These are phyloP conservation scores for Adrianichthys oophorus DNA, from an alignment of 2,797 vertebrate genomes.

Conservation along the genomic window DNA sequence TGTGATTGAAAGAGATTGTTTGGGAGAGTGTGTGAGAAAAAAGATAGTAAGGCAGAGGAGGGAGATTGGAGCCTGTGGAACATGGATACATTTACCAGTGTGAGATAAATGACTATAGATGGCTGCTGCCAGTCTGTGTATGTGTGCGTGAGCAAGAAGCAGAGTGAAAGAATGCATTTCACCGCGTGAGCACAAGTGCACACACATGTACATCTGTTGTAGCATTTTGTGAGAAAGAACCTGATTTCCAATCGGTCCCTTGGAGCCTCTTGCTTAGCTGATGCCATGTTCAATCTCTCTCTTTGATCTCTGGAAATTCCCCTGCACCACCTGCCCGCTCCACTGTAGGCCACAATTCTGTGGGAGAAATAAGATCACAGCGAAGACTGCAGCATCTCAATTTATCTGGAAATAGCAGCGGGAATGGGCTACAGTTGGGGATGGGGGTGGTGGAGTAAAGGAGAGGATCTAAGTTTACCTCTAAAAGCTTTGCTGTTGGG, in stretches of 20 bases:
- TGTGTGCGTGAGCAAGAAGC: background rate
- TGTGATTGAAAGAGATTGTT: conserved; percentile 76
- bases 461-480: conserved; percentile 38
- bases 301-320: conserved; percentile 64
- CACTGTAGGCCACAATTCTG: conserved; percentile 45
- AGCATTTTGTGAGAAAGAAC: conserved; percentile 42
- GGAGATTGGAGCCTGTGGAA: conserved; percentile 61
- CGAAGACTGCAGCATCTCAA: conserved; percentile 60
- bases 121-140: conserved; percentile 41
- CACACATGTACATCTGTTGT: conserved; percentile 28
- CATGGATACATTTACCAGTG: conserved; percentile 67
- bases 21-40: conserved; percentile 60
- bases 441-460: background rate
- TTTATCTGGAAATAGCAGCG: conserved; percentile 54
- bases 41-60: conserved; percentile 60
- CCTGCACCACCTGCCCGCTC: conserved; percentile 30
- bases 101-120: conserved; percentile 77
- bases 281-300: conserved; percentile 76
- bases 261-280: conserved; percentile 67
- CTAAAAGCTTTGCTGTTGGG: conserved; percentile 61
- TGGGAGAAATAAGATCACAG: conserved; percentile 59
- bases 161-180: conserved; percentile 12
- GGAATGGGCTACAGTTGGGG: conserved; percentile 7
- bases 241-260: conserved; percentile 72
- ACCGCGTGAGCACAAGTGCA: conserved; percentile 8